Evolutionary conservation across 2,113 vertebrate genomes (phyloP).

Genomic region (Gavia stellata): DNA sequence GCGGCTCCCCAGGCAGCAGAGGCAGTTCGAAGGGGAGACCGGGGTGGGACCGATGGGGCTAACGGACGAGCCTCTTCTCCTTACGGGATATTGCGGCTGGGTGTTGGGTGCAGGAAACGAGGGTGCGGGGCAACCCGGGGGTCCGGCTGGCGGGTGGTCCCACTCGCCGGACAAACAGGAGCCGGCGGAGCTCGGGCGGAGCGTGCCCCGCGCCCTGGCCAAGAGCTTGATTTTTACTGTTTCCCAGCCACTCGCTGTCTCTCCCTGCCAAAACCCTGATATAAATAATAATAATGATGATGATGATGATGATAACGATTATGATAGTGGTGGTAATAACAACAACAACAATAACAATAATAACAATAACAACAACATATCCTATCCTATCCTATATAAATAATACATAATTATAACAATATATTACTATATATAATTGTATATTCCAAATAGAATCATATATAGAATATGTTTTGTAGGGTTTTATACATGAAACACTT

Average conservation of each 20-base stretch:
- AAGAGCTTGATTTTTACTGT: background rate
- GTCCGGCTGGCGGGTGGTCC: background rate
- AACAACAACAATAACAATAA: no score
- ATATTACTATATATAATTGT: no score
- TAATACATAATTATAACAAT: background rate
- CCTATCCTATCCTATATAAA: no score
- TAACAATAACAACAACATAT: no score
- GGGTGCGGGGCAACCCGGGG: background rate
- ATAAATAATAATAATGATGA: background rate
- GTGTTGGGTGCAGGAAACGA: background rate
- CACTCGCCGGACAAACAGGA: background rate
- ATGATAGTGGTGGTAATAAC: no score
- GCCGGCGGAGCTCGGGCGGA: background rate
- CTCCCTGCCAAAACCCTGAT: background rate
- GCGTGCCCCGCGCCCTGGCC: accelerated
- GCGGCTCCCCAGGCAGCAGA: background rate
- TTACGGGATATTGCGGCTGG: background rate
- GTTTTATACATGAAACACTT: background rate
- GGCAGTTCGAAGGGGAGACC: background rate
- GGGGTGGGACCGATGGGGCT: background rate
- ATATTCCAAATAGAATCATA: no score
- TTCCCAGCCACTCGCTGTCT: background rate
- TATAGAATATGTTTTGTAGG: no score
- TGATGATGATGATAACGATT: no score
- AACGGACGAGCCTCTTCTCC: background rate